Conservation (phyloP, 2,797 vertebrate genomes). For the Lagocephalus sceleratus region DNA sequence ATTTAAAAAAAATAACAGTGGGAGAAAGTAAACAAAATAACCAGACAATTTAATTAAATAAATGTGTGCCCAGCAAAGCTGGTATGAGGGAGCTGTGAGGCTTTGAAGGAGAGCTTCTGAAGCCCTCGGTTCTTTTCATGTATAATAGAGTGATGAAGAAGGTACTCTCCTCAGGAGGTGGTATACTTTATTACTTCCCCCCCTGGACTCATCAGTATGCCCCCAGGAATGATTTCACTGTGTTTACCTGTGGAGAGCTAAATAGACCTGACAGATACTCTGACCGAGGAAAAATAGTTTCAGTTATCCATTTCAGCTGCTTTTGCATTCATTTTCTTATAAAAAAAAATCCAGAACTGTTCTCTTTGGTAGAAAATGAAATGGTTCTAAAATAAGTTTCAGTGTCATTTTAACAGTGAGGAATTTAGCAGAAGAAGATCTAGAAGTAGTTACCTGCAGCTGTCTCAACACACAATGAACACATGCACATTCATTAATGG, state of each 20-base stretch:
- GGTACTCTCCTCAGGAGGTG: slow-evolving; percentile 56
- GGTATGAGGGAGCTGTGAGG: slow-evolving; percentile 38
- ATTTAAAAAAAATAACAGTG: slow-evolving; percentile 48
- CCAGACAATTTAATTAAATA: slow-evolving; percentile 52
- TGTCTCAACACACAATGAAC: too few relatives aligned
- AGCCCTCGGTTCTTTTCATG: slow-evolving; percentile 57
- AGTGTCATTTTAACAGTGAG: too few relatives aligned
- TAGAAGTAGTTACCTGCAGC: too few relatives aligned
- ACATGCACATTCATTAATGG: too few relatives aligned
- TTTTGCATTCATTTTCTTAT: slow-evolving; percentile 5
- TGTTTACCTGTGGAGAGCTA: slow-evolving; percentile 50
- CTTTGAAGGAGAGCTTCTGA: slow-evolving; percentile 63
- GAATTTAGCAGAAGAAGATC: too few relatives aligned
- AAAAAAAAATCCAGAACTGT: too few relatives aligned
- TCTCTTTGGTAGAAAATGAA: too few relatives aligned
- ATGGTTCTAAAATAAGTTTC: too few relatives aligned
- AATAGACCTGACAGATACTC: slow-evolving; percentile 40
- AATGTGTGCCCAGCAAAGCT: slow-evolving; percentile 34
- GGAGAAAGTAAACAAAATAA: slow-evolving; percentile 45
- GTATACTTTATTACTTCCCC: slow-evolving; percentile 56
- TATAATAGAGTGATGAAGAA: slow-evolving; percentile 65
- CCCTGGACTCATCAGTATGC: slow-evolving; percentile 48
- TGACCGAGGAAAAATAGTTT: slow-evolving; percentile 14
- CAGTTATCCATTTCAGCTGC: slow-evolving; percentile 14
- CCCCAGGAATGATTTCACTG: slow-evolving; percentile 40